Evolutionary conservation across 2,888 invertebrate species (phyloP).

Genomic region (Odontocerum albicorne): DNA sequence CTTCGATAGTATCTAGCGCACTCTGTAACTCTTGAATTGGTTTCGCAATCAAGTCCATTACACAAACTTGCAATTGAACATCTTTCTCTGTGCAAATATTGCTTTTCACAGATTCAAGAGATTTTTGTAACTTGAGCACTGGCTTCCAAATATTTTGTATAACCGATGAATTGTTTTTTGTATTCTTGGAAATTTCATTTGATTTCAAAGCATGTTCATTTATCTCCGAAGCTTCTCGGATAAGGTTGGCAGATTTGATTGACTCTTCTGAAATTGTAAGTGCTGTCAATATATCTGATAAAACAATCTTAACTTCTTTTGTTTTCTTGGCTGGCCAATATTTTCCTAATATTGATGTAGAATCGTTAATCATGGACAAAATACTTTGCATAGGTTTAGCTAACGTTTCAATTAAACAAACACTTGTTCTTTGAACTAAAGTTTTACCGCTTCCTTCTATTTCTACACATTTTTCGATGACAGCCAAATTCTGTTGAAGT

Average conservation of each 20-base stretch:
- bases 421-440: slow-evolving; percentile 68
- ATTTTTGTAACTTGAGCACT: slow-evolving; percentile 33
- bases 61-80: slow-evolving; percentile 30
- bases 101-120: slow-evolving; percentile 31
- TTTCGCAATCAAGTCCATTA: slow-evolving; percentile 38
- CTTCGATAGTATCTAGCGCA: slow-evolving; percentile 53
- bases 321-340: slow-evolving; percentile 45
- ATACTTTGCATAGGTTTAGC: slow-evolving; percentile 58
- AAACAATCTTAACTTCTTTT: slow-evolving; percentile 50
- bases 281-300: slow-evolving; percentile 55
- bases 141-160: slow-evolving; percentile 35
- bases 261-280: slow-evolving; percentile 57
- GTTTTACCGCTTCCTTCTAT: slow-evolving; percentile 68
- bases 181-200: neutral
- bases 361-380: slow-evolving; percentile 55
- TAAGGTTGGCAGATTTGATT: slow-evolving; percentile 51
- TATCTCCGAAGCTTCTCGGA: slow-evolving; percentile 47
- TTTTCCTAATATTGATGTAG: slow-evolving; percentile 50
- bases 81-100: slow-evolving; percentile 28
- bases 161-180: slow-evolving; percentile 27
- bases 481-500: slow-evolving; percentile 65
- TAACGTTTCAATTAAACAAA: slow-evolving; percentile 64
- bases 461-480: slow-evolving; percentile 69
- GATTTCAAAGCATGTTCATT: slow-evolving; percentile 15
- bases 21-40: slow-evolving; percentile 55